Conservation (phyloP, 2,113 vertebrate species). For the Psophia crepitans region DNA sequence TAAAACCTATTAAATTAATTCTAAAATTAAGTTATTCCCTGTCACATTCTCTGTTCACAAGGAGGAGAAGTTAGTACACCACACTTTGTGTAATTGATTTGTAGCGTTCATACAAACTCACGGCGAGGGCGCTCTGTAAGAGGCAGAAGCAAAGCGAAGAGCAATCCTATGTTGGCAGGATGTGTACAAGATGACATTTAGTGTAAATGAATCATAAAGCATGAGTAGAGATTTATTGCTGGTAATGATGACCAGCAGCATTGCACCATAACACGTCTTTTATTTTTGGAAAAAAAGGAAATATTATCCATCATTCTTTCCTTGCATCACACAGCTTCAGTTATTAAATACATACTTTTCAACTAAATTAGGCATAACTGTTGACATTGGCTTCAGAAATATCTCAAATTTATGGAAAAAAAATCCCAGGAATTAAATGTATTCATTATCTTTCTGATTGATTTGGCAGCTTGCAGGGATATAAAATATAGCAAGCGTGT, state of each 20-base stretch:
- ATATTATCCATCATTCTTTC: not conserved
- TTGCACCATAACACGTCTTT: not conserved
- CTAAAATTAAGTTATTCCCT: not conserved
- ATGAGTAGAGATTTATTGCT: not conserved
- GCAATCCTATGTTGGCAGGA: not conserved
- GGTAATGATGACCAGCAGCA: not conserved
- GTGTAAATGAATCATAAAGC: not conserved
- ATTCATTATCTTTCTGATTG: not conserved
- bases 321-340: not conserved
- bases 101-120: not conserved
- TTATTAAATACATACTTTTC: slow-evolving; percentile 6
- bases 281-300: not conserved
- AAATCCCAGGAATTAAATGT: not conserved
- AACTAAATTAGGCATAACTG: not conserved
- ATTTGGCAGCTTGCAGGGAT: not conserved
- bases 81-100: not conserved
- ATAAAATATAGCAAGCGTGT: not conserved
- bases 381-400: not conserved
- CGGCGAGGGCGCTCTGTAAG: not conserved
- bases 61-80: not conserved
- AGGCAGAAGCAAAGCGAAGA: not conserved
- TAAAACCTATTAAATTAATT: not conserved
- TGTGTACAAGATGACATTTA: not conserved
- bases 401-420: not conserved
- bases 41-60: not conserved